Conservation (phyloP, 2,797 vertebrate genomes). For the Sebastes diploproa region DNA sequence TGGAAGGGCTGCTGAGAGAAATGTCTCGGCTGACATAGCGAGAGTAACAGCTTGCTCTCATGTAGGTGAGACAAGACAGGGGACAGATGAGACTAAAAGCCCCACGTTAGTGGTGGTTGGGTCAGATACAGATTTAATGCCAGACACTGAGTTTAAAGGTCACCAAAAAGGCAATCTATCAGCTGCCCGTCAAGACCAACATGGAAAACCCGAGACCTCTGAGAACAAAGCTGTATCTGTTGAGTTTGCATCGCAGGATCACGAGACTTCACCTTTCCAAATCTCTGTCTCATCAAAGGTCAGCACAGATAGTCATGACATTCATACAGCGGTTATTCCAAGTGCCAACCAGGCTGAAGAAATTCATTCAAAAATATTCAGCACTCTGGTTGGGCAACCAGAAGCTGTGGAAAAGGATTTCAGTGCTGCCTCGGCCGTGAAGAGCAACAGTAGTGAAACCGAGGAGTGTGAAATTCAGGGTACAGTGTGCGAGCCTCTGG, state of each 20-base stretch:
- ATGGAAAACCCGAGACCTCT: constrained; percentile 17
- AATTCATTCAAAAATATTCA: constrained; percentile 17
- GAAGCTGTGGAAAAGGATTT: constrained; percentile 36
- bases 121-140: background rate
- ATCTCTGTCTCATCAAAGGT: constrained; percentile 44
- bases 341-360: constrained; percentile 44
- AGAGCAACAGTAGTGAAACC: constrained; percentile 35
- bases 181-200: constrained; percentile 55
- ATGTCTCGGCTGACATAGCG: constrained; percentile 4
- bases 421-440: constrained; percentile 3
- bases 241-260: constrained; percentile 45
- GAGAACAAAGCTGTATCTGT: constrained; percentile 45
- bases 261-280: constrained; percentile 46
- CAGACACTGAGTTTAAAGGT: constrained; percentile 31
- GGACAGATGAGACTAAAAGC: constrained; percentile 27
- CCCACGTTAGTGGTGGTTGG: background rate
- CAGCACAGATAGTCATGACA: constrained; percentile 24
- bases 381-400: constrained; percentile 1
- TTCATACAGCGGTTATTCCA: constrained; percentile 25
- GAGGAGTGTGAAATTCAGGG: constrained; percentile 57
- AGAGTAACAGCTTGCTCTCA: background rate
- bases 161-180: constrained; percentile 41
- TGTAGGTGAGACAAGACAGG: constrained; percentile 23
- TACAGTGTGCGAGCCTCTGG: constrained; percentile 29
- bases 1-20: constrained; percentile 23